Base-by-base conservation (phyloP, 2,113 vertebrate genomes). In the Siniperca knerii region DNA sequence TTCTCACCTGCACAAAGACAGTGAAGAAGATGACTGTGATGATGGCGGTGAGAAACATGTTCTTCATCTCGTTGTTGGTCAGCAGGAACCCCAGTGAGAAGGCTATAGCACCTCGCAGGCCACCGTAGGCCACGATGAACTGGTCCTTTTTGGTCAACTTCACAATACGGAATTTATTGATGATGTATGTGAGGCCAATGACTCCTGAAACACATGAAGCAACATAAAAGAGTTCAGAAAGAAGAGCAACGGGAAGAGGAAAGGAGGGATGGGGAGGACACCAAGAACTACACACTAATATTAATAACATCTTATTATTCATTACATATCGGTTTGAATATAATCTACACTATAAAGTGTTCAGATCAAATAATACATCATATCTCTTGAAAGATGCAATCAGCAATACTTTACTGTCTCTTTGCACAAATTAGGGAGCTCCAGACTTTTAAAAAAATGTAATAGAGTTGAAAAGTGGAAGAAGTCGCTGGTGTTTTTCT, bases 1-100 rank as follows among this genome's bases (percentile, higher is more conserved):
- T n/a, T 73, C 94, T 89, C 80, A 98, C 98, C 98, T 99, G 98
- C 84, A 99, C 97, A 0, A 99, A 98, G 12, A 99, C 98, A 0
- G 98, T 99, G 95, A 99, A 99, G 95, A 99, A 98, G 95, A 99
- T 96, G 91, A 99, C 97, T 0, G 98, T 99, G 95, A 99, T 99
- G 95, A 98, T 99, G 94, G 98, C 97, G 0, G 98, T 99, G 87
- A 99, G 97, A 94, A 99, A 99, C 95, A 99, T 93, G 82, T 96
- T 84, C 89, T 97, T 97, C 95, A 96, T 97, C 40, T 96, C 82
- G 0, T 90, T 67, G 2, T 93, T 85, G 57, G 96, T 89, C 75
- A 99, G 95, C 48, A 99, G 96, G 92, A 96, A 99, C 0, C 97
- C 97, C 66, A 99, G 95, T 0, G 98, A 99, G 94, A 99, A 99